Conservation (phyloP, 2,113 vertebrate species). For the Pithys albifrons region DNA sequence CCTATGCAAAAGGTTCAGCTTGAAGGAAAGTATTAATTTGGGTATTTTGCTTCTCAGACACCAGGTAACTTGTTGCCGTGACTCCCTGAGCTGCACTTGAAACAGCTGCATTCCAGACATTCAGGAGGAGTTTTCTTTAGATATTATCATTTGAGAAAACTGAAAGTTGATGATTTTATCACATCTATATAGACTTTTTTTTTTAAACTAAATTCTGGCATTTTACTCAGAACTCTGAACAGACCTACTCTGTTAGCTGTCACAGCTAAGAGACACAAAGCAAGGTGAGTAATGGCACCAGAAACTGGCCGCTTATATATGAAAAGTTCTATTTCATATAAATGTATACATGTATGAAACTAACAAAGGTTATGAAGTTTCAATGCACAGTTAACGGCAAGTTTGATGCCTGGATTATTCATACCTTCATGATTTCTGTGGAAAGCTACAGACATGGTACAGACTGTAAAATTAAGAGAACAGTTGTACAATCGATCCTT, state of each 20-base stretch:
- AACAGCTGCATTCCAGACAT: background rate
- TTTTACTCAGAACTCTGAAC: background rate
- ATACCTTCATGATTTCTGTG: background rate
- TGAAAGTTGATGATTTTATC: background rate
- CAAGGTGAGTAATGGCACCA: background rate
- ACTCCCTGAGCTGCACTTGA: background rate
- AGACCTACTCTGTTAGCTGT: background rate
- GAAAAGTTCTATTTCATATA: background rate
- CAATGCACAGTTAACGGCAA: background rate
- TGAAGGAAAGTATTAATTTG: background rate
- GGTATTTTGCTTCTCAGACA: background rate
- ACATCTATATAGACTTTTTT: background rate
- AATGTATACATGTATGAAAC: background rate
- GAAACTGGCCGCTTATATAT: background rate
- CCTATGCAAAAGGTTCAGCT: background rate
- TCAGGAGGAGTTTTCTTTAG: background rate
- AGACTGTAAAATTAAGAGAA: constrained; percentile 32
- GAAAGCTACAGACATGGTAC: background rate
- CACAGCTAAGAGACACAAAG: background rate
- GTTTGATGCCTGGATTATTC: background rate
- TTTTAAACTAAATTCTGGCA: background rate
- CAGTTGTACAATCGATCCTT: background rate
- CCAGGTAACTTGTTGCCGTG: background rate
- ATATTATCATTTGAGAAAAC: background rate
- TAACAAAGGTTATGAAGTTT: background rate